phyloP scores from a whole-genome alignment of 2,797 vertebrate species.

The Vireo griseus region DNA sequence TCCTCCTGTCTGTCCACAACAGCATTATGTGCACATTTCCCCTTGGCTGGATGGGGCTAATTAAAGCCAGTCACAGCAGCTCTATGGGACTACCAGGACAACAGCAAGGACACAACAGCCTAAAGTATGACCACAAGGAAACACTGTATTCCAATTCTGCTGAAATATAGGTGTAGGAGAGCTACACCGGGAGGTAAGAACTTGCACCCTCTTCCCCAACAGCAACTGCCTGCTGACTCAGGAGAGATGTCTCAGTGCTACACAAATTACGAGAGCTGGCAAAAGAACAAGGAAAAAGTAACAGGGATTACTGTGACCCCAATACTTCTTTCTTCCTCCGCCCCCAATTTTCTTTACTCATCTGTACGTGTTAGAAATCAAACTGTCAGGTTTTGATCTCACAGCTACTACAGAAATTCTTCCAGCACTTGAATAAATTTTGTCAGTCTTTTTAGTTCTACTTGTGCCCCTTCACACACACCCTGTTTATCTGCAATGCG shows the following conservation, averaged over 20 bases:
- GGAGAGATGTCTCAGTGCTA: background rate
- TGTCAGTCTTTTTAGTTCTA: background rate
- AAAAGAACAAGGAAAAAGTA: conserved; percentile 30
- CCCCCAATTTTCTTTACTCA: conserved; percentile 36
- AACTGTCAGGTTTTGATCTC: conserved; percentile 47
- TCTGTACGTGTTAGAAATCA: conserved; percentile 12
- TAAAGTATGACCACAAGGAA: background rate
- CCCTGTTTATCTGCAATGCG: background rate
- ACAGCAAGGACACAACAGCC: background rate
- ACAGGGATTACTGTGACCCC: conserved; percentile 2
- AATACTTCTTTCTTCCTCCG: conserved; percentile 5
- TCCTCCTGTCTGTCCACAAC: background rate
- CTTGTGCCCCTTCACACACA: background rate
- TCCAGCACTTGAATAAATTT: background rate
- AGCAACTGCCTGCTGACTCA: background rate
- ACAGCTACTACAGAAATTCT: conserved; percentile 15
- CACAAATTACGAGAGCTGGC: background rate
- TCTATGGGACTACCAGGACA: background rate
- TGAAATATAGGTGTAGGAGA: background rate
- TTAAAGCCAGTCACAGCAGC: background rate
- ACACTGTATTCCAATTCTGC: background rate
- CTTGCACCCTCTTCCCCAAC: background rate
- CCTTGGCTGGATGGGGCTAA: background rate
- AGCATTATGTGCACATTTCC: background rate
- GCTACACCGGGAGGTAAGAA: background rate